phyloP scores from a whole-genome alignment of 2,888 invertebrate genomes.

The Tiliacea aurago region DNA sequence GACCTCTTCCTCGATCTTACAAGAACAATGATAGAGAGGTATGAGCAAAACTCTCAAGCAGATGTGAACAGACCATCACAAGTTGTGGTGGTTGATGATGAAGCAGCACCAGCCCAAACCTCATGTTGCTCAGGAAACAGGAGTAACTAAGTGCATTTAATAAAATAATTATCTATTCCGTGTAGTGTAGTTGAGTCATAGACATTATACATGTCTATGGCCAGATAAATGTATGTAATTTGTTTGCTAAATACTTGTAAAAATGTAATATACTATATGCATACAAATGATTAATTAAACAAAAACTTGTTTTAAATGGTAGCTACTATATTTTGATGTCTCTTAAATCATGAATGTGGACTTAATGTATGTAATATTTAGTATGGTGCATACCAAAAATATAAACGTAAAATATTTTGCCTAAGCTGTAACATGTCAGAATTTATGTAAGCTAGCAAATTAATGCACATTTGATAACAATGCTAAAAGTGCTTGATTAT shows the following conservation, averaged over 20 bases:
- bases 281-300: conserved; percentile 15
- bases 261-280: conserved; percentile 50
- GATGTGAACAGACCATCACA: conserved; percentile 77
- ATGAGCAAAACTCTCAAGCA: conserved; percentile 76
- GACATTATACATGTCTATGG: conserved; percentile 34
- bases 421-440: conserved; percentile 40
- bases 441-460: conserved; percentile 39
- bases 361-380: conserved; percentile 29
- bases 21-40: conserved; percentile 92
- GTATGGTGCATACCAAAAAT: conserved; percentile 51
- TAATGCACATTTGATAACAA: conserved; percentile 17
- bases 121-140: conserved; percentile 82
- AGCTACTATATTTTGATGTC: conserved; percentile 44
- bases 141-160: conserved; percentile 67
- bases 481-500: conserved; percentile 16
- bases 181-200: conserved; percentile 29
- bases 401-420: conserved; percentile 36
- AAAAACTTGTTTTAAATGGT: conserved; percentile 41
- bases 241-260: conserved; percentile 48
- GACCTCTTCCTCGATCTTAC: conserved; percentile 97
- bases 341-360: conserved; percentile 24
- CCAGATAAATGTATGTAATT: conserved; percentile 36
- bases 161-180: conserved; percentile 20
- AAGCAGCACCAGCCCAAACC: conserved; percentile 74
- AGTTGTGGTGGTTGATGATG: conserved; percentile 86